Evolutionary conservation across 1,140 invertebrate species (phyloP).

Genomic region (Cherax destructor): DNA sequence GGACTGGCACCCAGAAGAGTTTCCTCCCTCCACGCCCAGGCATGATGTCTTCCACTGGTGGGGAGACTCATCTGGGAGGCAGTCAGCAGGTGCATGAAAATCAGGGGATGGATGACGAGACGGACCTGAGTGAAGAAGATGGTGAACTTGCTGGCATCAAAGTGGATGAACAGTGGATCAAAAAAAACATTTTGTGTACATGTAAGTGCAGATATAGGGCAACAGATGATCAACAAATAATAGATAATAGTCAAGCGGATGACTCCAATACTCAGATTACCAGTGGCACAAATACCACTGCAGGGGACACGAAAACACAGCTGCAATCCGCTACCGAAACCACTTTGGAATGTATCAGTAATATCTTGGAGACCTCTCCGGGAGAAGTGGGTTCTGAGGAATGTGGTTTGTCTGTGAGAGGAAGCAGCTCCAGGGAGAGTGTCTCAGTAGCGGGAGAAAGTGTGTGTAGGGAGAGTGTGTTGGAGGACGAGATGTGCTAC

Average conservation of each 20-base stretch:
- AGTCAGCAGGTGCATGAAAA: neutral
- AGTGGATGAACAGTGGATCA: conserved; percentile 60
- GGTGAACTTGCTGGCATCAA: neutral
- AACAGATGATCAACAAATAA: neutral
- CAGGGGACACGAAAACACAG: neutral
- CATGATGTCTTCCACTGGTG: neutral
- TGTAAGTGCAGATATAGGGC: conserved; percentile 26
- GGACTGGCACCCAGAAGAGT: neutral
- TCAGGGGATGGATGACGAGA: neutral
- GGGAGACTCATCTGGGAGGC: neutral
- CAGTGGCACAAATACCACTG: no score
- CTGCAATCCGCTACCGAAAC: neutral
- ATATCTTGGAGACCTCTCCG: neutral
- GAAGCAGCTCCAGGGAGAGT: neutral
- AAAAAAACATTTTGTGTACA: conserved; percentile 62
- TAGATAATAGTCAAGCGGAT: no score
- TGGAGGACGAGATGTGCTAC: conserved; percentile 8
- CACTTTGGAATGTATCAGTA: neutral
- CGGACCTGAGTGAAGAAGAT: neutral
- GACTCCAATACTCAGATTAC: no score
- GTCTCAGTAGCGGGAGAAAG: neutral
- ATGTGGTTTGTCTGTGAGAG: neutral
- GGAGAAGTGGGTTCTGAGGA: neutral
- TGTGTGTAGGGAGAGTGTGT: neutral
- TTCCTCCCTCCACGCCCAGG: neutral